Percentiles rank a stretch among this genome's conserved stretches.
Evolutionary conservation across 2,888 invertebrate species (phyloP).

Genomic region (Caenorhabditis wallacei): DNA sequence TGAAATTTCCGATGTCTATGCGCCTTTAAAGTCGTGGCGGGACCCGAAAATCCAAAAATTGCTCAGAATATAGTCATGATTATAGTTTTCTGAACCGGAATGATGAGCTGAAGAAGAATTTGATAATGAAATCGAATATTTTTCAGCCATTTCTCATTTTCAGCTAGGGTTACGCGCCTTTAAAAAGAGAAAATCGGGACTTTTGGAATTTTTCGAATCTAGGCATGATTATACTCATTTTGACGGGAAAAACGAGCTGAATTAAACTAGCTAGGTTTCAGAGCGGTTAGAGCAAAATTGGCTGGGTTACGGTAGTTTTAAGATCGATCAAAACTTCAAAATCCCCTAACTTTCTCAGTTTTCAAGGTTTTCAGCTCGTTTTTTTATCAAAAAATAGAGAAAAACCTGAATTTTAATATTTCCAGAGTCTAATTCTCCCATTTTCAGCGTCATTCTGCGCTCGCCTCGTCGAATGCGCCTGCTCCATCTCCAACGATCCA

Average conservation of each 20-base stretch:
- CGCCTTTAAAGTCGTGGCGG: not conserved
- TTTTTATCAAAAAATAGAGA: not conserved
- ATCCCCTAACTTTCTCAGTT: not conserved
- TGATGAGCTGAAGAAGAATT: too few relatives aligned
- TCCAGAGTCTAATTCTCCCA: not conserved
- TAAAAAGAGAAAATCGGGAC: too few relatives aligned
- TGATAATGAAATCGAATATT: too few relatives aligned
- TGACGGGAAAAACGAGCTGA: not conserved
- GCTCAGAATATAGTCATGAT: too few relatives aligned
- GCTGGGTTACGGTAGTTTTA: not conserved
- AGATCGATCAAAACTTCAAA: not conserved
- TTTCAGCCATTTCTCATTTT: too few relatives aligned
- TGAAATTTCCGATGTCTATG: not conserved
- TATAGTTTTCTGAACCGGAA: too few relatives aligned
- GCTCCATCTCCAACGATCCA: slow-evolving; percentile 62
- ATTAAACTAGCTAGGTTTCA: not conserved
- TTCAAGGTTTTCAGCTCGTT: not conserved
- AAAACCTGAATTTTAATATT: not conserved
- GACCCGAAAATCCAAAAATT: not conserved
- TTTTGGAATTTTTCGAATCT: not conserved
- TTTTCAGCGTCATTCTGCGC: slow-evolving; percentile 63
- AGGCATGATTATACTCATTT: not conserved
- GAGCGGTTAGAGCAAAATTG: not conserved
- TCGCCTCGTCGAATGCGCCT: slow-evolving; percentile 58
- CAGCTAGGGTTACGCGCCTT: too few relatives aligned